Base-by-base conservation (phyloP, 2,888 invertebrate genomes). In the Onthophagus sagittarius region DNA sequence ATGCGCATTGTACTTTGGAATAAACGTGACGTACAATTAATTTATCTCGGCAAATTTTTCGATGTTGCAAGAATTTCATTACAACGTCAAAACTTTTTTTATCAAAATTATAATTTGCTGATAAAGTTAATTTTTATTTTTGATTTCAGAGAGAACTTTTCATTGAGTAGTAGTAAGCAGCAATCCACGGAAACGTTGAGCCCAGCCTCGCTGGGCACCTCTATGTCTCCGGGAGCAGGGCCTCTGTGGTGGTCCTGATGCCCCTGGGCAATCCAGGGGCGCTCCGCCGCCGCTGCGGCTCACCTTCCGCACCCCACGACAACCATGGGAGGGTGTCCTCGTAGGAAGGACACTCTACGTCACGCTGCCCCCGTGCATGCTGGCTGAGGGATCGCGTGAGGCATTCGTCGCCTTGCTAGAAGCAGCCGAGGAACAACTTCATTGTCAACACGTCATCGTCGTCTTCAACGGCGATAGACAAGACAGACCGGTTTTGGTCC, bases 241-340 rank as follows among this genome's bases (percentile, higher is more conserved):
- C 97, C 97, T 97, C 97, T 94, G 97, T 97, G 95, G 95, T 97
- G 97, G 94, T 98, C 97, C 97, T 98, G 98, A 98, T 97, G 97
- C 92, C 92, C 96, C 97, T 94, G 94, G 92, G 90, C 92, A 92
- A 90, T 91, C 91, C 90, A 82, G 84, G 83, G 81, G 82, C 79
- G 79, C 79, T 76, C 81, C 83, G 82, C 84, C 84, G 79, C 82
- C 83, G 69, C 77, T 83, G 80, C 84, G 84, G 81, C 82, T 84
- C 75, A 81, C 84, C 78, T 84, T 79, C 86, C 88, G 82, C 88
- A 89, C 85, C 72, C 80, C 81, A 75, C 82, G 83, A 78, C 82
- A 87, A 77, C 82, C 82, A 78, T 87, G 81, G 85, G 85, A 82
- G 79, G 83, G 83, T 81, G 85, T 81, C 81, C 80, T 86, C 74